These are phyloP conservation scores for Helarctos malayanus DNA, from an alignment of 2,797 vertebrate genomes.

Conservation along the genomic window DNA sequence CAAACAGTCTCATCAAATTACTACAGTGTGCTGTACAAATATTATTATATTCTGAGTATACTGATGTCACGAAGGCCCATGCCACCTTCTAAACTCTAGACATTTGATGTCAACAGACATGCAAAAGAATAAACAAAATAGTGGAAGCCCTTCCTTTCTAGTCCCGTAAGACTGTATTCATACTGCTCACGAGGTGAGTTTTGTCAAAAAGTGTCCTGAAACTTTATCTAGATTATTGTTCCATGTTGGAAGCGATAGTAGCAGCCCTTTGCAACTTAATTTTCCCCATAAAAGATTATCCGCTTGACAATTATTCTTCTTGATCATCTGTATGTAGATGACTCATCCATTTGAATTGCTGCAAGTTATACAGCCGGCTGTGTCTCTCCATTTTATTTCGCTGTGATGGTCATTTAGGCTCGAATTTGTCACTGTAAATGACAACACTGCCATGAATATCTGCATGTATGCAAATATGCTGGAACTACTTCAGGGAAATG, in stretches of 20 bases:
- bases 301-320: neutral
- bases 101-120: constrained; percentile 36
- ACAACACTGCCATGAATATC: neutral
- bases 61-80: neutral
- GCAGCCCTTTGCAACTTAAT: neutral
- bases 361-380: neutral
- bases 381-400: neutral
- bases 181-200: neutral
- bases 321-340: neutral
- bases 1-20: constrained; percentile 21
- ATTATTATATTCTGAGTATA: neutral
- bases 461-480: neutral
- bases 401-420: neutral
- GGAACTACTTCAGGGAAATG: neutral
- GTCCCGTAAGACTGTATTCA: neutral
- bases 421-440: neutral
- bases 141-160: neutral
- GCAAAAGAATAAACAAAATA: constrained; percentile 38
- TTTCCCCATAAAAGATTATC: neutral
- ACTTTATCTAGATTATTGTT: neutral
- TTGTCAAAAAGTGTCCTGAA: constrained; percentile 24
- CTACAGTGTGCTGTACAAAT: neutral
- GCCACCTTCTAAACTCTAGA: constrained; percentile 21
- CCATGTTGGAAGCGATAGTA: neutral
- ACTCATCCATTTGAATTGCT: constrained; percentile 42